A percentile compares a stretch with the other conserved stretches of the same genome.
Evolutionary conservation across 1,140 invertebrate genomes (phyloP).

Genomic region (Camponotus vicinus): DNA sequence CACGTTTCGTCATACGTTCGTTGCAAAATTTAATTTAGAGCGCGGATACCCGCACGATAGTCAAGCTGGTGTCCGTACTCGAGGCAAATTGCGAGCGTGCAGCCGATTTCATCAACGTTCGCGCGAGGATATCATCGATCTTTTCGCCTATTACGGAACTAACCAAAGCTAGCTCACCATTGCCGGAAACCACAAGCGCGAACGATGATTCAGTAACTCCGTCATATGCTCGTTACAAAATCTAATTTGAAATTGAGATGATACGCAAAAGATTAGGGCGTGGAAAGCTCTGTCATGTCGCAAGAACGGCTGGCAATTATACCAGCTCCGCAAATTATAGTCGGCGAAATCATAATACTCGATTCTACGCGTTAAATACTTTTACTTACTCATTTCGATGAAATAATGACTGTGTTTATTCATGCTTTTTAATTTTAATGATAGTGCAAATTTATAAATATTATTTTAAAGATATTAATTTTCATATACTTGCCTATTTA

Average conservation of each 20-base stretch:
- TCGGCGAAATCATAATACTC: neutral
- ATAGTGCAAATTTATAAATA: neutral
- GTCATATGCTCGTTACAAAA: constrained; percentile 55
- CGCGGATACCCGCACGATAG: constrained; percentile 30
- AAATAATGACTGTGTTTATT: constrained; percentile 17
- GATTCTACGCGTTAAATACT: neutral
- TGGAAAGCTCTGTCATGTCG: constrained; percentile 48
- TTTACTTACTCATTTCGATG: neutral
- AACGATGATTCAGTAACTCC: constrained; percentile 51
- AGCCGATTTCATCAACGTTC: constrained; percentile 57
- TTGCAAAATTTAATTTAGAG: constrained; percentile 56
- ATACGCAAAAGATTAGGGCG: constrained; percentile 36
- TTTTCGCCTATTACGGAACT: constrained; percentile 51
- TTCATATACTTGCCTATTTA: neutral
- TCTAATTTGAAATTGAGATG: constrained; percentile 62
- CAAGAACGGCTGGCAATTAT: constrained; percentile 25
- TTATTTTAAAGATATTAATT: neutral
- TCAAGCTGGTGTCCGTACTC: constrained; percentile 4
- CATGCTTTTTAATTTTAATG: neutral
- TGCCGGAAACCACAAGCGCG: constrained; percentile 56
- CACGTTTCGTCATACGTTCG: constrained; percentile 52
- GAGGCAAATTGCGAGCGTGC: constrained; percentile 56
- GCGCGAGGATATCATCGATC: constrained; percentile 57
- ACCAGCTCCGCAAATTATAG: constrained; percentile 14
- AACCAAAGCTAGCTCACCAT: constrained; percentile 23